A percentile compares a stretch with the other conserved stretches of the same genome.
These are phyloP conservation scores for Zeuzera pyrina DNA, from an alignment of 2,888 invertebrate genomes.

Conservation along the genomic window DNA sequence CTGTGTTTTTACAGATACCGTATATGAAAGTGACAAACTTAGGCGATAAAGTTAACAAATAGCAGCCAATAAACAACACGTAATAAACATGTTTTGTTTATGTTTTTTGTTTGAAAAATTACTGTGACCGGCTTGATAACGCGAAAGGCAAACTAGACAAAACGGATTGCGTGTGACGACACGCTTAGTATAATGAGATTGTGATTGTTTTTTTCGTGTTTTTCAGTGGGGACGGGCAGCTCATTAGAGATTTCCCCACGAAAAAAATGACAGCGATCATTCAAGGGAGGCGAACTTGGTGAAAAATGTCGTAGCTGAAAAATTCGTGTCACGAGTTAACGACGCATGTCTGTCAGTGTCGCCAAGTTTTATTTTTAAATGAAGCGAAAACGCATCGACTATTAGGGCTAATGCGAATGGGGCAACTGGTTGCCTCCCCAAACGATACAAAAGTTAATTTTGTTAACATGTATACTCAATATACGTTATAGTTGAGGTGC, in stretches of 20 bases:
- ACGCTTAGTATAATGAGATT: constrained; percentile 45
- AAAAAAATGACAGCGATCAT: constrained; percentile 47
- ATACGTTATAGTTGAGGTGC: too few relatives aligned
- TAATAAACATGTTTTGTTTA: constrained; percentile 8
- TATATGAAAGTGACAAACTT: constrained; percentile 2
- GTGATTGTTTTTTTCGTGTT: constrained; percentile 39
- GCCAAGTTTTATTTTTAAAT: constrained; percentile 40
- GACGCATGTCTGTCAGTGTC: constrained; percentile 49
- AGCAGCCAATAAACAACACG: constrained; percentile 6
- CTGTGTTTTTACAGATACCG: too few relatives aligned
- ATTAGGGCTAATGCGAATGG: constrained; percentile 34
- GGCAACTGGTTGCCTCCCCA: constrained; percentile 2
- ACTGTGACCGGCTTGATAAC: constrained; percentile 2
- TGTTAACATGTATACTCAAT: too few relatives aligned
- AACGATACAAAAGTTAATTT: too few relatives aligned
- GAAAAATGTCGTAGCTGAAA: constrained; percentile 26
- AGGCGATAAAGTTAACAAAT: constrained; percentile 8
- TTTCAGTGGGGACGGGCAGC: constrained; percentile 23
- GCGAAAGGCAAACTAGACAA: not conserved
- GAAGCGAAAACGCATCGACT: constrained; percentile 38
- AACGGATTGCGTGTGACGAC: constrained; percentile 39
- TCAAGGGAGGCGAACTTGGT: constrained; percentile 37
- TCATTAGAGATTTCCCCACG: constrained; percentile 18
- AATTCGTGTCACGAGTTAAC: constrained; percentile 35
- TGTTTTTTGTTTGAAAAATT: constrained; percentile 2